Evolutionary conservation across 2,113 vertebrate species (phyloP).

Genomic region (Turdus rufiventris): DNA sequence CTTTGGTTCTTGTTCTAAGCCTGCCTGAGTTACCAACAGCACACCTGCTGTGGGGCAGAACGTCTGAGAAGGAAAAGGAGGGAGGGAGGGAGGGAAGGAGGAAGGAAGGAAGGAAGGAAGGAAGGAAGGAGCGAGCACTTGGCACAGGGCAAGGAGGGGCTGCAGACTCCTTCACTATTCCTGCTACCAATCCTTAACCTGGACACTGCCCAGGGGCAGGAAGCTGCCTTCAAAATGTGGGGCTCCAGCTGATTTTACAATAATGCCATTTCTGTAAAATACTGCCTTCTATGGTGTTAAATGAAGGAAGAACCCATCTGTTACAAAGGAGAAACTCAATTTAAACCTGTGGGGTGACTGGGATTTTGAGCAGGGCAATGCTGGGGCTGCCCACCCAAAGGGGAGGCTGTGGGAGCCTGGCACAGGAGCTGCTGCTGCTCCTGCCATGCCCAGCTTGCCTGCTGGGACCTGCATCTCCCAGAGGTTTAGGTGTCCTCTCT

Average conservation of each 20-base stretch:
- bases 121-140: not conserved
- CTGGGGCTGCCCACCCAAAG: not conserved
- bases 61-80: not conserved
- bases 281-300: not conserved
- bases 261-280: not conserved
- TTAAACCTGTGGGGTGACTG: not conserved
- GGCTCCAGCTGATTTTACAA: not conserved
- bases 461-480: not conserved
- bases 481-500: not conserved
- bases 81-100: not conserved
- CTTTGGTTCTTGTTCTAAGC: not conserved
- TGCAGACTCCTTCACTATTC: rapidly evolving
- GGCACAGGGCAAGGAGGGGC: not conserved
- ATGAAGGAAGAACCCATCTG: not conserved
- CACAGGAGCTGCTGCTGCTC: not conserved
- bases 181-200: not conserved
- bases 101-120: not conserved
- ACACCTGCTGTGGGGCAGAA: not conserved
- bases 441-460: not conserved
- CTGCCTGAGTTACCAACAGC: not conserved
- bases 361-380: not conserved
- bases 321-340: not conserved
- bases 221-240: not conserved
- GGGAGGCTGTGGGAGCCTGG: not conserved
- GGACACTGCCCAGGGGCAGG: not conserved